A percentile compares a stretch with the other conserved stretches of the same genome.
These are phyloP conservation scores for Apolygus lucorum DNA, from an alignment of 1,140 invertebrate species.

Conservation along the genomic window DNA sequence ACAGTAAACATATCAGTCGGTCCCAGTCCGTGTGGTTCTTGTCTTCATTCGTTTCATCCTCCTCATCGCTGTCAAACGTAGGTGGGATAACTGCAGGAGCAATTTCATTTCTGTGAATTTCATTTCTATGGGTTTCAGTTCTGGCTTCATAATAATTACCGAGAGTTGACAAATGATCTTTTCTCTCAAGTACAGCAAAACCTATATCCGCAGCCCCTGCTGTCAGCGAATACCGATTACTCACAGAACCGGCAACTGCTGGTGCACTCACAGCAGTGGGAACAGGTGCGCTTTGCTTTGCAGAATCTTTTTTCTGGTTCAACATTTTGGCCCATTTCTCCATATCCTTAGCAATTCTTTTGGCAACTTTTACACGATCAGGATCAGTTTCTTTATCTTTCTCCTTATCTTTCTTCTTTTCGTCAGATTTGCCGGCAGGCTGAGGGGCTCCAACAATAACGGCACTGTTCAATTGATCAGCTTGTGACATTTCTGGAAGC, in stretches of 20 bases:
- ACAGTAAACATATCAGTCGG: conserved; percentile 91
- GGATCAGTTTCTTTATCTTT: conserved; percentile 38
- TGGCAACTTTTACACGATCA: conserved; percentile 76
- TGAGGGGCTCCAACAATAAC: conserved; percentile 29
- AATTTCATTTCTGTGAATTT: conserved; percentile 23
- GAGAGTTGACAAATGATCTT: conserved; percentile 27
- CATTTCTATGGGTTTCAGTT: neutral
- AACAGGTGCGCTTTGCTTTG: conserved; percentile 53
- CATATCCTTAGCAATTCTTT: conserved; percentile 96
- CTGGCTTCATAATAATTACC: conserved; percentile 1
- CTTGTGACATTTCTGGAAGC: conserved; percentile 28
- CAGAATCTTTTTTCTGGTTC: conserved; percentile 91
- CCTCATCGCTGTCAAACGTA: conserved; percentile 55
- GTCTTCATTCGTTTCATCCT: conserved; percentile 39
- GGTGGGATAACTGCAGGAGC: conserved; percentile 72
- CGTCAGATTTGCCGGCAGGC: conserved; percentile 35
- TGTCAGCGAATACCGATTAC: conserved; percentile 23
- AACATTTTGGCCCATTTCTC: conserved; percentile 94
- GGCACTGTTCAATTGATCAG: neutral
- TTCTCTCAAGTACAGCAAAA: conserved; percentile 70
- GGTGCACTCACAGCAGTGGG: no score
- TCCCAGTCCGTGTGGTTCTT: conserved; percentile 62
- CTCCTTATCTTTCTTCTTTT: no score
- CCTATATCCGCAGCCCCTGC: conserved; percentile 79
- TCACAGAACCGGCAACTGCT: conserved; percentile 29